Evolutionary conservation across 2,888 invertebrate species (phyloP).

Genomic region (Andrena camellia): DNA sequence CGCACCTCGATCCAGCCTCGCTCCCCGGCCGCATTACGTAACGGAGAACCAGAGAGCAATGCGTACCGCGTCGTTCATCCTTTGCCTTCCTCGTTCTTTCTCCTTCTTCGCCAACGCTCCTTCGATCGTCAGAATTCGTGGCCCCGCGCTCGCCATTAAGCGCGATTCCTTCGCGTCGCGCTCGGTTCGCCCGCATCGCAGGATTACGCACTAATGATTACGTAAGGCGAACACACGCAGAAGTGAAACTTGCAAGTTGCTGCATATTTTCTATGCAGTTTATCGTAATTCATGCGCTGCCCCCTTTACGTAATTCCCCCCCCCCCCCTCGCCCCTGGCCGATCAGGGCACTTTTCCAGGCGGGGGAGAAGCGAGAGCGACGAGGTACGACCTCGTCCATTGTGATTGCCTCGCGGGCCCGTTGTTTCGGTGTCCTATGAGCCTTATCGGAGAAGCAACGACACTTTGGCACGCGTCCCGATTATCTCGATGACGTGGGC

Average conservation of each 20-base stretch:
- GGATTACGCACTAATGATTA: no score
- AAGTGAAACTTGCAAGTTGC: neutral
- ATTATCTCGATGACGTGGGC: constrained; percentile 23
- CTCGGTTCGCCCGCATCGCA: no score
- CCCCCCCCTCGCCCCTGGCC: no score
- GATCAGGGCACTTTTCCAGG: neutral
- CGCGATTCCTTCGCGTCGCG: no score
- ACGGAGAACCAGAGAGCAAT: neutral
- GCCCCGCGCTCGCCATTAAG: no score
- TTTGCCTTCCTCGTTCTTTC: neutral
- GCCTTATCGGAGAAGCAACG: neutral
- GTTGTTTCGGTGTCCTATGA: constrained; percentile 3
- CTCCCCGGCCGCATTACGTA: neutral
- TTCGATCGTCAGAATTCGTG: no score
- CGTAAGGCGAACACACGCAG: no score
- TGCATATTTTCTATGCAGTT: neutral
- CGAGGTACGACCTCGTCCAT: neutral
- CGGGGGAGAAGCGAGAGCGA: neutral
- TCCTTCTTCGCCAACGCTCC: neutral
- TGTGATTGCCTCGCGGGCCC: neutral
- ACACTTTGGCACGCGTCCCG: constrained; percentile 30
- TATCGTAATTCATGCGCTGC: neutral
- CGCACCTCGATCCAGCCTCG: neutral
- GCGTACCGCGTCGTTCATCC: neutral
- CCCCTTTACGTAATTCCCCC: constrained; percentile 15